Evolutionary conservation across 2,888 invertebrate species (phyloP).

Genomic region (Lasioglossum morio): DNA sequence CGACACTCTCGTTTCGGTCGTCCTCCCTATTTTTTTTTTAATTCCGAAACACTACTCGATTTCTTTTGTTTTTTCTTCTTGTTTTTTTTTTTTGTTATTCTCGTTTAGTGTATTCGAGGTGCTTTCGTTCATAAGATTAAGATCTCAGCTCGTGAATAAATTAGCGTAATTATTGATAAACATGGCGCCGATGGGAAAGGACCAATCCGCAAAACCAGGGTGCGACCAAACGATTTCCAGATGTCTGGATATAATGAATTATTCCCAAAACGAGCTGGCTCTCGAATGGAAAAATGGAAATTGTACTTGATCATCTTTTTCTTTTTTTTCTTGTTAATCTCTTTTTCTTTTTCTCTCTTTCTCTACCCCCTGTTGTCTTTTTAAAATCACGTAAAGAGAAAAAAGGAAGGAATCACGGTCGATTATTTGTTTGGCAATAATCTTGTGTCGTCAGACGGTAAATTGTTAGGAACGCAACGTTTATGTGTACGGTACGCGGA

Average conservation of each 20-base stretch:
- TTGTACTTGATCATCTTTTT: conserved; percentile 34
- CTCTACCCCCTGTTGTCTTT: neutral
- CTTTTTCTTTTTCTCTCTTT: neutral
- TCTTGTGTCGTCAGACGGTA: neutral
- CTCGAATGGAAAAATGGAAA: conserved; percentile 56
- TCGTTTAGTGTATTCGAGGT: conserved; percentile 63
- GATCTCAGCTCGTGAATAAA: conserved; percentile 69
- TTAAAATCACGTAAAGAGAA: conserved; percentile 13
- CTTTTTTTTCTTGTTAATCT: neutral
- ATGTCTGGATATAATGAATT: conserved; percentile 35
- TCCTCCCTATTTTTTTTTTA: conserved; percentile 35
- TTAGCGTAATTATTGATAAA: conserved; percentile 54
- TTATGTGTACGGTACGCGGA: neutral
- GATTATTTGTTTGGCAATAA: neutral
- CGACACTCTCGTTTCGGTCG: conserved; percentile 23
- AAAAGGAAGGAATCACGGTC: conserved; percentile 5
- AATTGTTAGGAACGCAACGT: neutral
- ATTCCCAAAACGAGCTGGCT: conserved; percentile 68
- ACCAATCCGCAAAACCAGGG: conserved; percentile 65
- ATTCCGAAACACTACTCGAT: conserved; percentile 32
- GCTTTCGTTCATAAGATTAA: conserved; percentile 63
- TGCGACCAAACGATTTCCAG: conserved; percentile 52
- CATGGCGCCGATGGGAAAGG: conserved; percentile 60
- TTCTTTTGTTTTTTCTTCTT: conserved; percentile 21
- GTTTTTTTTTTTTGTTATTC: conserved; percentile 4